Evolutionary conservation across 1,140 invertebrate species (phyloP).

Genomic region (Harlomillsia oculata): DNA sequence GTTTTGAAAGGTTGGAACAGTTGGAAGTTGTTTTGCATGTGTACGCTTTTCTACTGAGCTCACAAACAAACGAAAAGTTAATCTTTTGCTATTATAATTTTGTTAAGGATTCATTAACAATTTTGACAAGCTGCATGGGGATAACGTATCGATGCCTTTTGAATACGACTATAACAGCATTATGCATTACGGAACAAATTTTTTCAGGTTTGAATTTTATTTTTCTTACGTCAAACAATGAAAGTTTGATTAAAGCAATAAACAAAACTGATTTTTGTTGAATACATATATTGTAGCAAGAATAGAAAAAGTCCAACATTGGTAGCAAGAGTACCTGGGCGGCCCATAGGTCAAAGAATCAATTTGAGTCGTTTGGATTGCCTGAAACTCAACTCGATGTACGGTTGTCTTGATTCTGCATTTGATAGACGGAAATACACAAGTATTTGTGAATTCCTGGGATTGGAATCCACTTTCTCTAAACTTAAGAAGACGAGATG

Average conservation of each 20-base stretch:
- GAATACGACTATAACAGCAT: slow-evolving; percentile 63
- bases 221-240: neutral
- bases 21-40: neutral
- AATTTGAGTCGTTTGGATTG: slow-evolving; percentile 56
- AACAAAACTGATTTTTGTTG: neutral
- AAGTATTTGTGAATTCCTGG: slow-evolving; percentile 51
- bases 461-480: slow-evolving; percentile 39
- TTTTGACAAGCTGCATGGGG: slow-evolving; percentile 52
- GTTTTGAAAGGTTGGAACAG: slow-evolving; percentile 29
- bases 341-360: slow-evolving; percentile 50
- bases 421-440: slow-evolving; percentile 50
- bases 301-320: slow-evolving; percentile 50
- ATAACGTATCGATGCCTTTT: slow-evolving; percentile 52
- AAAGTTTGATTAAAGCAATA: neutral
- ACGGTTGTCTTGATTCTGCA: slow-evolving; percentile 51
- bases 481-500: slow-evolving; percentile 1
- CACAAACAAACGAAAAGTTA: no score
- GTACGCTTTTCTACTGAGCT: no score
- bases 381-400: slow-evolving; percentile 59
- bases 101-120: slow-evolving; percentile 49
- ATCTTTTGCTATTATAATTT: slow-evolving; percentile 12
- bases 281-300: slow-evolving; percentile 46
- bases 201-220: slow-evolving; percentile 43
- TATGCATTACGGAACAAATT: slow-evolving; percentile 59
- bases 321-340: slow-evolving; percentile 46